A percentile compares a stretch with the other conserved stretches of the same genome.
Evolutionary conservation across 2,113 vertebrate species (phyloP).

Genomic region (Megaceryle torquata): DNA sequence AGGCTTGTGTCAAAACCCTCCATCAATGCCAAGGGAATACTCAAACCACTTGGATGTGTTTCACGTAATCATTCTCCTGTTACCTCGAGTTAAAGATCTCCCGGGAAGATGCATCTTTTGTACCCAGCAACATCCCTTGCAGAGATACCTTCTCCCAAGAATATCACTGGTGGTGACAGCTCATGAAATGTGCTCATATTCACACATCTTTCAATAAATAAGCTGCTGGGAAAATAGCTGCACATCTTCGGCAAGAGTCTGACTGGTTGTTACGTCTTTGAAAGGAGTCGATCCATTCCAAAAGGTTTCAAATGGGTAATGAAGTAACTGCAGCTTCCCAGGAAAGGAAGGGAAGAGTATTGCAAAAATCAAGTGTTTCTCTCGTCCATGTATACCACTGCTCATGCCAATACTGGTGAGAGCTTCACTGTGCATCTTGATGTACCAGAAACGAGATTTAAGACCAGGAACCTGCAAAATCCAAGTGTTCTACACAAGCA

Average conservation of each 20-base stretch:
- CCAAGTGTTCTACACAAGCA: background rate
- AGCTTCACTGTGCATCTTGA: background rate
- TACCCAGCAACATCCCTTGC: background rate
- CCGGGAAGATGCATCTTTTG: background rate
- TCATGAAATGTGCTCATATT: background rate
- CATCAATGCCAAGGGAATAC: background rate
- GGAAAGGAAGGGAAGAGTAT: background rate
- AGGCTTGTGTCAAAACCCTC: background rate
- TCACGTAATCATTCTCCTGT: background rate
- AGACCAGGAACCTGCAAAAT: background rate
- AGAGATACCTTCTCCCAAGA: background rate
- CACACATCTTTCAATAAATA: background rate
- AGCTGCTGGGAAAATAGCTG: background rate
- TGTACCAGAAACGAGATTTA: background rate
- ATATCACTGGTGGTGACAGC: background rate
- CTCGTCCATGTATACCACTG: background rate
- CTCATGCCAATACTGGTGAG: no score
- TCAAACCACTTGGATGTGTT: background rate
- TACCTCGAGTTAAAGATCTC: background rate
- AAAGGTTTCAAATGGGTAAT: background rate
- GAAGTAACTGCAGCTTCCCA: background rate
- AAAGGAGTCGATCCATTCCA: background rate
- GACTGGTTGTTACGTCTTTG: background rate
- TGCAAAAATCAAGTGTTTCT: background rate
- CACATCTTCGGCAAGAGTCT: background rate